phyloP scores from a whole-genome alignment of 2,797 vertebrate species.

The Hemibagrus guttatus region DNA sequence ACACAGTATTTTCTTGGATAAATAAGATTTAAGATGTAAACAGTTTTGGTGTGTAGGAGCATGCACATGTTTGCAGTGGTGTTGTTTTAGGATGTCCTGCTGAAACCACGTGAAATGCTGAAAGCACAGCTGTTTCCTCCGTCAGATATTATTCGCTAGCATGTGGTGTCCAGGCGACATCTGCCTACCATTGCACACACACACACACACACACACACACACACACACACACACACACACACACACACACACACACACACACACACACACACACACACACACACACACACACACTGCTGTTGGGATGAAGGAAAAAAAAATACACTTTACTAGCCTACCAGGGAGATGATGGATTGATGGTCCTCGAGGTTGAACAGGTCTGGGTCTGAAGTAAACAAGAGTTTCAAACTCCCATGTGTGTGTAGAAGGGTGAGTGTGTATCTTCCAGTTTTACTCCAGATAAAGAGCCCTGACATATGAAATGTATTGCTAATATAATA shows the following conservation, averaged over 20 bases:
- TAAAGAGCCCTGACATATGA: background rate
- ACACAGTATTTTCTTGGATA: background rate
- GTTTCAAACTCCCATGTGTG: slow-evolving; percentile 62
- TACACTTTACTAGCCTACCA: slow-evolving; percentile 63
- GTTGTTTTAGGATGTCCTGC: slow-evolving; percentile 37
- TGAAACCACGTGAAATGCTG: slow-evolving; percentile 66
- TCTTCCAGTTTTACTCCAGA: slow-evolving; percentile 54
- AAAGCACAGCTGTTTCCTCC: slow-evolving; percentile 59
- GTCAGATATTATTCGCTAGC: slow-evolving; percentile 62
- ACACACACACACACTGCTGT: background rate
- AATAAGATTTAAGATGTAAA: background rate
- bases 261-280: slow-evolving; percentile 19
- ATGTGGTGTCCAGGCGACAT: slow-evolving; percentile 58
- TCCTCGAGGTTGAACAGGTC: slow-evolving; percentile 64
- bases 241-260: too few relatives aligned
- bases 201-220: slow-evolving; percentile 11
- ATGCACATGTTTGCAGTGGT: background rate
- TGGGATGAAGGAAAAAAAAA: background rate
- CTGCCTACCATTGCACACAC: slow-evolving; percentile 58
- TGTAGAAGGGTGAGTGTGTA: slow-evolving; percentile 55
- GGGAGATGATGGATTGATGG: slow-evolving; percentile 76
- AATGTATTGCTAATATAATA: background rate
- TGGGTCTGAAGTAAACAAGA: slow-evolving; percentile 71
- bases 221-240: slow-evolving; percentile 26
- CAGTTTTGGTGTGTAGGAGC: background rate